Evolutionary conservation across 2,797 vertebrate genomes (phyloP).

Genomic region (Peromyscus melanophrys): DNA sequence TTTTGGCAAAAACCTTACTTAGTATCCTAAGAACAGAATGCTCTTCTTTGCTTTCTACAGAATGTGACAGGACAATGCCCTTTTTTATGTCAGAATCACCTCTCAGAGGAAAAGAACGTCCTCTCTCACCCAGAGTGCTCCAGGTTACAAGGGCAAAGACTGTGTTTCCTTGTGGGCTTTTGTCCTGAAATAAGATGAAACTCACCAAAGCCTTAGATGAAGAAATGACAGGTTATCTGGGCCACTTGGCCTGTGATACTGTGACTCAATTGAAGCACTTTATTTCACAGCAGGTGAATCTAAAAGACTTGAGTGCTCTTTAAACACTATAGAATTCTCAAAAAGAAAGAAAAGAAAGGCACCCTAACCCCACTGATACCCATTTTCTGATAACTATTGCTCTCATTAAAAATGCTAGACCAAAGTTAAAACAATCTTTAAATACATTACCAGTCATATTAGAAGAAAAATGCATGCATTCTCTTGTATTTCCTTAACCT

Average conservation of each 20-base stretch:
- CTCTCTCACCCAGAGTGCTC: conserved; percentile 10
- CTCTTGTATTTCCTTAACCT: conserved; percentile 73
- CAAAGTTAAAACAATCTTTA: conserved; percentile 73
- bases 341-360: conserved; percentile 54
- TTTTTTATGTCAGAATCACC: background rate
- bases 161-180: background rate
- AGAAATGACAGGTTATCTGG: conserved; percentile 43
- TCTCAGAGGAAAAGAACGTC: background rate
- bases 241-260: conserved; percentile 7
- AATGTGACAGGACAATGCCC: background rate
- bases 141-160: background rate
- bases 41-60: background rate
- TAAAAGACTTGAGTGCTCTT: conserved; percentile 53
- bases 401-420: conserved; percentile 72
- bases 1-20: background rate
- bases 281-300: conserved; percentile 59
- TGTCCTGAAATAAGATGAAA: background rate
- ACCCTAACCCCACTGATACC: conserved; percentile 71
- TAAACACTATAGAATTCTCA: conserved; percentile 74
- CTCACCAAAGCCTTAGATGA: background rate
- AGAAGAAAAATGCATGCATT: conserved; percentile 77
- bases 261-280: conserved; percentile 53
- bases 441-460: conserved; percentile 75
- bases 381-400: conserved; percentile 72
- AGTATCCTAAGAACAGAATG: background rate